These are phyloP conservation scores for Drosophila buzzatii DNA, from an alignment of 2,888 invertebrate genomes.

Conservation along the genomic window DNA sequence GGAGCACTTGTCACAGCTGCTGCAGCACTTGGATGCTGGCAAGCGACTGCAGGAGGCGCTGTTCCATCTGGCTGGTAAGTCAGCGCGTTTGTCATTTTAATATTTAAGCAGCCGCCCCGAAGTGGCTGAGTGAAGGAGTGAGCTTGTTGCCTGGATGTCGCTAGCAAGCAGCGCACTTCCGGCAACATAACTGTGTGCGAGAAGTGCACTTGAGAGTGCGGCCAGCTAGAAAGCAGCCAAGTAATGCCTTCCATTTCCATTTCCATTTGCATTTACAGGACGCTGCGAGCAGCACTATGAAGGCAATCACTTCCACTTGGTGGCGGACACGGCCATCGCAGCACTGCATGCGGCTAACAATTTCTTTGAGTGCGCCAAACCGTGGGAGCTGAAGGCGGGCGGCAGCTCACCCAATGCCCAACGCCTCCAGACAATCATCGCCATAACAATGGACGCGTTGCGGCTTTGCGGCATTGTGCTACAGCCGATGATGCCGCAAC, in stretches of 20 bases:
- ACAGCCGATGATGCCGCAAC: constrained; percentile 93
- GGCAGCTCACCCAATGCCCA: constrained; percentile 83
- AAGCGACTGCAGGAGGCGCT: constrained; percentile 87
- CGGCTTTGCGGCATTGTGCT: constrained; percentile 92
- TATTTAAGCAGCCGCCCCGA: constrained; percentile 61
- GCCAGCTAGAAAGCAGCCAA: constrained; percentile 52
- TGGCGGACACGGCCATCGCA: constrained; percentile 91
- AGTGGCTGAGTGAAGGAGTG: constrained; percentile 36
- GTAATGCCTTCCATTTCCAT: constrained; percentile 50
- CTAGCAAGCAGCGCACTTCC: constrained; percentile 45
- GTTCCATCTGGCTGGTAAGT: constrained; percentile 87
- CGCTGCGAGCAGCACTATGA: constrained; percentile 89
- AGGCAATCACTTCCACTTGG: constrained; percentile 93
- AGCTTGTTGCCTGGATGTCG: constrained; percentile 27
- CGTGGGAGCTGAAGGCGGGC: constrained; percentile 92
- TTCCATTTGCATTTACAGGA: constrained; percentile 85
- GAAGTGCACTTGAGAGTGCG: constrained; percentile 69
- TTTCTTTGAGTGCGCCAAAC: constrained; percentile 94
- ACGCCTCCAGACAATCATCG: constrained; percentile 90
- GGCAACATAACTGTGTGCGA: constrained; percentile 63
- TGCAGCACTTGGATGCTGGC: constrained; percentile 86
- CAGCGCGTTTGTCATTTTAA: constrained; percentile 56
- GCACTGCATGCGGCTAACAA: constrained; percentile 92
- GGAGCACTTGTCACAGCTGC: constrained; percentile 85
- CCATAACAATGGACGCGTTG: constrained; percentile 93